A percentile compares a stretch with the other conserved stretches of the same genome.
Evolutionary conservation across 2,888 invertebrate genomes (phyloP).

Genomic region (Heteromyza rotundicornis): DNA sequence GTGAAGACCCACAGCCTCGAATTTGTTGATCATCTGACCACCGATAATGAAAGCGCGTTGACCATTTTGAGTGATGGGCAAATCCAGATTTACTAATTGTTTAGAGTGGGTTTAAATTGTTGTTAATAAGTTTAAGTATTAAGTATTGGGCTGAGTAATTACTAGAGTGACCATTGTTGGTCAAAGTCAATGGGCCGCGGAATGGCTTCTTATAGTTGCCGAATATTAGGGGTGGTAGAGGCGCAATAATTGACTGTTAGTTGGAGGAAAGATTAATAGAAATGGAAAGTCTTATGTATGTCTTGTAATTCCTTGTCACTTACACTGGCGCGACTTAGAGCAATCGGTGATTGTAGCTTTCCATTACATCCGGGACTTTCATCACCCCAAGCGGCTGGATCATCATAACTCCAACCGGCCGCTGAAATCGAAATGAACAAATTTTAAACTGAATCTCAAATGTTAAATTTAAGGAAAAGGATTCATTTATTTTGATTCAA

Average conservation of each 20-base stretch:
- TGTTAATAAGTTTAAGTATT: background rate
- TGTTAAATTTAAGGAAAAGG: no score
- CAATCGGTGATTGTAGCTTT: constrained; percentile 67
- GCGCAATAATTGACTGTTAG: no score
- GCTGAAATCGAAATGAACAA: no score
- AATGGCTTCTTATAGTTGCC: constrained; percentile 68
- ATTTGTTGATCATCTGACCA: constrained; percentile 25
- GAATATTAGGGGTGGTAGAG: constrained; percentile 26
- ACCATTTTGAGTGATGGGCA: constrained; percentile 28
- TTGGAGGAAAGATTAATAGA: no score
- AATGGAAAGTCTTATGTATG: no score
- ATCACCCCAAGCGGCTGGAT: constrained; percentile 63
- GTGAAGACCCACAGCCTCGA: constrained; percentile 36
- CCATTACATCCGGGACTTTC: constrained; percentile 68
- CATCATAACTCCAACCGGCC: constrained; percentile 37
- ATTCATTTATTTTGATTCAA: no score
- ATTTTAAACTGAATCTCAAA: no score
- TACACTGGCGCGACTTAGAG: constrained; percentile 21
- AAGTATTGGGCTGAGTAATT: background rate
- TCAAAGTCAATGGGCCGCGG: constrained; percentile 66
- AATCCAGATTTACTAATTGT: constrained; percentile 29
- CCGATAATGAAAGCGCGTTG: constrained; percentile 30
- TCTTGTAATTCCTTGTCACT: no score
- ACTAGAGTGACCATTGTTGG: constrained; percentile 71
- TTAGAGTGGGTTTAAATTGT: background rate